phyloP scores from a whole-genome alignment of 2,797 vertebrate genomes.

The Macropodus opercularis region DNA sequence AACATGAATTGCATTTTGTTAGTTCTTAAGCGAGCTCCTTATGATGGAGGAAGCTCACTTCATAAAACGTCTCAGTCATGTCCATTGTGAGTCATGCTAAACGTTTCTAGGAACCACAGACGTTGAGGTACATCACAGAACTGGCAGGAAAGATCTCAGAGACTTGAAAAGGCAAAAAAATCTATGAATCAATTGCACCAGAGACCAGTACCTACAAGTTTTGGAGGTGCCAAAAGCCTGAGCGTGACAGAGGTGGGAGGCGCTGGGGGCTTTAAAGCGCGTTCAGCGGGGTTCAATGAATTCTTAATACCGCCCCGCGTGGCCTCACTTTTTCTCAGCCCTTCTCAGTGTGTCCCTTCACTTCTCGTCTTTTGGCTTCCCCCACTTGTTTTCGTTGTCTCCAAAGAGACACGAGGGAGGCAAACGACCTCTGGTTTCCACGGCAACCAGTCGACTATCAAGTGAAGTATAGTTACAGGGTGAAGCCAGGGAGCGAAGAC shows the following conservation, averaged over 20 bases:
- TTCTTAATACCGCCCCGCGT: conserved; percentile 63
- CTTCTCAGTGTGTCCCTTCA: conserved; percentile 27
- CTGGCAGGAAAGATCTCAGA: conserved; percentile 15
- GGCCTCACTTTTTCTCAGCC: conserved; percentile 44
- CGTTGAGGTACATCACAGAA: conserved; percentile 8
- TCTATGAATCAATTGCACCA: conserved; percentile 4
- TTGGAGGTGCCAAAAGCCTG: conserved; percentile 28
- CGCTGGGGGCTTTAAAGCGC: conserved; percentile 43
- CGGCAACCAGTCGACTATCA: conserved; percentile 49
- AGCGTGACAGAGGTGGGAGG: conserved; percentile 40
- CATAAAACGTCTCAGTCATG: neutral
- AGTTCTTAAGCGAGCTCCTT: no score
- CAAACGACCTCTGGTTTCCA: conserved; percentile 61
- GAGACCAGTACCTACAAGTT: conserved; percentile 36
- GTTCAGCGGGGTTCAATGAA: conserved; percentile 62
- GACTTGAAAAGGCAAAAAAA: conserved; percentile 27
- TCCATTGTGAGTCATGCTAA: neutral
- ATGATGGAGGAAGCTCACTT: no score
- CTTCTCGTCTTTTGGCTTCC: conserved; percentile 5
- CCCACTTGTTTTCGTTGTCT: conserved; percentile 51
- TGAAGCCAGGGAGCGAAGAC: neutral
- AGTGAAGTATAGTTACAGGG: conserved; percentile 32
- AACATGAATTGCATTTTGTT: no score
- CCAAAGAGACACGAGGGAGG: conserved; percentile 56
- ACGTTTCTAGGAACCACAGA: neutral